Evolutionary conservation across 2,113 vertebrate species (phyloP), one percentile per base, ranked within the genome.

Genomic region (Corydoras sp.): DNA sequence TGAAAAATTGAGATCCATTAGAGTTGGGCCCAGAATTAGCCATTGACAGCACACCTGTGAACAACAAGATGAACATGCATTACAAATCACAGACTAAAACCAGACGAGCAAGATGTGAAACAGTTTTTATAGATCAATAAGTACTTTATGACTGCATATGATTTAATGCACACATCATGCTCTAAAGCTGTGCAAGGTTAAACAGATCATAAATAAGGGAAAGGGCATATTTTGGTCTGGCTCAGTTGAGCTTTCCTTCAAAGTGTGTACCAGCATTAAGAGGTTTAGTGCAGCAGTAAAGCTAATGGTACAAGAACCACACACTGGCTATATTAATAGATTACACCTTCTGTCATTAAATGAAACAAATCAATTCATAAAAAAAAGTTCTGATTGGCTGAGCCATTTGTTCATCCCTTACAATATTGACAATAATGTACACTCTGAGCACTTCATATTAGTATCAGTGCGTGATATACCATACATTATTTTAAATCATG

Each of bases 1-100:
- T 96, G 84, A 99, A 99, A 88, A 99, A 99, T 84, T 99, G 96
- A 62, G 96, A 99, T 76, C 93, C 92, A 0, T 99, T 99, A 54
- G 93, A 97, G 80, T 99, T 94, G 49, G 92, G 93, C 54, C 96
- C 95, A 0, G 94, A 93, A 4, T 98, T 98, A 5, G 95, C 96
- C 96, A 99, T 99, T 18, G 96, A 99, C 61, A 99, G 87, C 18
- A 91, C 86, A 83, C 96, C 96, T 99, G 75, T 10, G 76, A 76
- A 71, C 3, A 62, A 0, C 1, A 48, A 30, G 30, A 71, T n/a
- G 2, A 69, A 77, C 77, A 55, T 69, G 66, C 61, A 30, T 62
- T 67, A 65, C 65, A 65, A 51, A 69, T 30, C 35, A 43, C 62
- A 14, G 31, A 48, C 50, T 68, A 31, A 55, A 61, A 30, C 31